Conservation (phyloP, 2,113 vertebrate species). For the Psammodynastes pulverulentus region DNA sequence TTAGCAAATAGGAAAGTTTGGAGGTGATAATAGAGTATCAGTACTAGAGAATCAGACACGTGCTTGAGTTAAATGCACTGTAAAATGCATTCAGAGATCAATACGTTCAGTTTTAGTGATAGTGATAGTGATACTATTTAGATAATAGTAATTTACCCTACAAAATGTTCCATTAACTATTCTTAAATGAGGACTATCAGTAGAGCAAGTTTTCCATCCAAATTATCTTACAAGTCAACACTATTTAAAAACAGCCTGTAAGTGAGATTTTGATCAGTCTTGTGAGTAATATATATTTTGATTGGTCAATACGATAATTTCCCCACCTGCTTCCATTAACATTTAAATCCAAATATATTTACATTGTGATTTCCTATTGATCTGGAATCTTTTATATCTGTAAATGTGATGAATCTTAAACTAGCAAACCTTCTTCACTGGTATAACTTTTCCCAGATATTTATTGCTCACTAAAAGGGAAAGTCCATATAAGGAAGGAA, state of each 20-base stretch:
- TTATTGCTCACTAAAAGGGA: neutral
- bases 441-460: neutral
- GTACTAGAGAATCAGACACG: neutral
- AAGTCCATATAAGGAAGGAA: neutral
- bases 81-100: neutral
- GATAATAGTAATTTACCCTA: neutral
- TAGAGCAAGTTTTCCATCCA: neutral
- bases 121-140: too few relatives aligned
- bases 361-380: neutral
- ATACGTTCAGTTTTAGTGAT: neutral
- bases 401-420: neutral
- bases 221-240: neutral
- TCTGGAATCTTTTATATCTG: neutral
- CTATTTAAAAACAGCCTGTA: neutral
- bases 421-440: neutral
- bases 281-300: neutral
- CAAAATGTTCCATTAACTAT: neutral
- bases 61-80: neutral
- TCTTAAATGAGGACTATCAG: neutral
- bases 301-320: neutral
- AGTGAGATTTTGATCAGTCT: neutral
- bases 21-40: neutral
- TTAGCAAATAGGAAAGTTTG: neutral
- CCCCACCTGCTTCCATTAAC: neutral
- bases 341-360: neutral